Base-by-base conservation (phyloP, 2,888 invertebrate species). In the Dorcus parallelipipedus region DNA sequence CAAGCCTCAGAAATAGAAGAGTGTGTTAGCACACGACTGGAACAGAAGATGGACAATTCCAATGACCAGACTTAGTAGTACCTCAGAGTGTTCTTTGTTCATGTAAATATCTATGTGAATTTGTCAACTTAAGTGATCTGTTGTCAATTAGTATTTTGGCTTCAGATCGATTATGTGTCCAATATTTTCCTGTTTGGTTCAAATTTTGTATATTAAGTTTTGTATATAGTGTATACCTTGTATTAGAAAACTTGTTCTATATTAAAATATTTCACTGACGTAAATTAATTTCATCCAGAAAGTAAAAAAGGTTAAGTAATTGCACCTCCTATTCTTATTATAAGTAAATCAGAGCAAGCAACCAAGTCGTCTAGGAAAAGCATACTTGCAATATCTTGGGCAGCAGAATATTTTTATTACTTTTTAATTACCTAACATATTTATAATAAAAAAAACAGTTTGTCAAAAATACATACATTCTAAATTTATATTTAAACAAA, bases 1-100 rank as follows among this genome's bases (percentile, higher is more conserved):
- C 84, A 85, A 71, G 84, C 83, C 2, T 85, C 85, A 2, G 85
- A 85, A 70, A 82, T 56, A 20, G 63, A 63, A 53, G 48, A 43
- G 42, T 20, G 51, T 41, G 43, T 52, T 51, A 52, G 51, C 10
- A 14, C 38, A 8, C 10, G 33, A 14, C 38, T 49, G 38, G 33
- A 33, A 33, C 9, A 33, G 14, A 50, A 20, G 14, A 14, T 50
- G 40, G 40, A 50, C 26, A 10, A 38, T 49, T 14, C 38, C 38
- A 33, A 39, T 50, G 20, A 20, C 9, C 23, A 17, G 14, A 10
- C 38, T 23, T 9, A 38, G 38, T 39, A 8, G 39, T 14, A 38
- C 39, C 10, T n/a, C 10, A 14, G 33, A 9, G 23, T 49, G 38
- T n/a, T 49, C 14, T 38, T 33, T 50, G 39, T 38, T 9, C 9